Evolutionary conservation across 2,888 invertebrate species (phyloP).

Genomic region (Stegophylla sp.): DNA sequence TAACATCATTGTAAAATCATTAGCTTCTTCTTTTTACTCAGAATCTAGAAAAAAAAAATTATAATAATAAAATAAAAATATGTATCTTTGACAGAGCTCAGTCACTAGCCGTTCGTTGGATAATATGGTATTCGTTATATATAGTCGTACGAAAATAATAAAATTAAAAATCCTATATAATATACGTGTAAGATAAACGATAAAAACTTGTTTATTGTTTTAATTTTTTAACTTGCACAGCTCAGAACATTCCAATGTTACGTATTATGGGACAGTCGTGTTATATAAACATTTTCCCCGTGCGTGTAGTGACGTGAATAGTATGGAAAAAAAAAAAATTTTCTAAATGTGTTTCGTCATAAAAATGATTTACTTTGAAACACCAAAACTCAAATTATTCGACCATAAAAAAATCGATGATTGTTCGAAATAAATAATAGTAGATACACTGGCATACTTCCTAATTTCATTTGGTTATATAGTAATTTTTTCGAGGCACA

Average conservation of each 20-base stretch:
- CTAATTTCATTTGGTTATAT: no score
- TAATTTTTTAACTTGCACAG: conserved; percentile 8
- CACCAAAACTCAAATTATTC: neutral
- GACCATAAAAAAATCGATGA: neutral
- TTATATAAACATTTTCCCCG: conserved; percentile 2
- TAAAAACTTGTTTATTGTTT: conserved; percentile 34
- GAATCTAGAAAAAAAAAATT: no score
- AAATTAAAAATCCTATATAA: neutral
- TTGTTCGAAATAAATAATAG: neutral
- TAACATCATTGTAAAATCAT: no score
- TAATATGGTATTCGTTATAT: conserved; percentile 1
- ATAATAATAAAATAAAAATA: conserved; percentile 14
- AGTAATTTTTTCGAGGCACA: no score
- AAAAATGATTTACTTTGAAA: conserved; percentile 14
- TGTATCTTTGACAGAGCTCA: neutral
- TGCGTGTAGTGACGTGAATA: neutral
- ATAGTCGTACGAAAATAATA: conserved; percentile 10
- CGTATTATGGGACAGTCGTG: conserved; percentile 7
- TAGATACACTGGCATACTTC: no score
- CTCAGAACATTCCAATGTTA: conserved; percentile 13
- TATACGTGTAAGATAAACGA: neutral
- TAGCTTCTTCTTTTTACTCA: no score
- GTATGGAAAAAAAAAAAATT: neutral
- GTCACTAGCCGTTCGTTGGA: neutral
- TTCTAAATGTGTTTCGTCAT: neutral